Conservation (phyloP, 1,140 invertebrate genomes). For the Polypedilum pembai region DNA sequence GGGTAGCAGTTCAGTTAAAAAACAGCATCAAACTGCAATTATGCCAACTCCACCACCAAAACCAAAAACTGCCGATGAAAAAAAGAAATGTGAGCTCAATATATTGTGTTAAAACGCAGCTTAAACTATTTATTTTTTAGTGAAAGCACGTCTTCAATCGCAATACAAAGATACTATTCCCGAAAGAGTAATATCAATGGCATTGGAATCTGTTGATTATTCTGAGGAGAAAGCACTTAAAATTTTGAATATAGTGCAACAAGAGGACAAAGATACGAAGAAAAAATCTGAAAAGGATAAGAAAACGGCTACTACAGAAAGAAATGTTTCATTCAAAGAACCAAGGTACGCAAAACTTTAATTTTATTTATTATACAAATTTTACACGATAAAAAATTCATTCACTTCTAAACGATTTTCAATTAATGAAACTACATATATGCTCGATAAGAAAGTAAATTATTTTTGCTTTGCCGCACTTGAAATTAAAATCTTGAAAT, state of each 20-base stretch:
- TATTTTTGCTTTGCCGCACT: neutral
- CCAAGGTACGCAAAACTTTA: conserved; percentile 31
- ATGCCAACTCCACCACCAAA: conserved; percentile 46
- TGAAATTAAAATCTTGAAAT: conserved; percentile 26
- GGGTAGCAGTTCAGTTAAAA: conserved; percentile 39
- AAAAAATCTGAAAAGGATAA: conserved; percentile 34
- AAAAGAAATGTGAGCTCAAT: conserved; percentile 55
- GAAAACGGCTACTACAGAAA: conserved; percentile 34
- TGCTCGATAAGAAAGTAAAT: too few relatives aligned
- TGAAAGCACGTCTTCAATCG: conserved; percentile 62
- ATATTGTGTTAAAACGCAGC: conserved; percentile 29
- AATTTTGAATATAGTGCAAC: conserved; percentile 64
- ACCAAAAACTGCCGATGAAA: conserved; percentile 61
- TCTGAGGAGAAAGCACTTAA: conserved; percentile 70
- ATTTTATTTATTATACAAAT: neutral
- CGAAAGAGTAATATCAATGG: conserved; percentile 70
- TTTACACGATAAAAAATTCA: neutral
- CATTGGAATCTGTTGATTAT: conserved; percentile 79
- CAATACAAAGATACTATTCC: conserved; percentile 62
- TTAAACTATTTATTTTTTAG: conserved; percentile 45
- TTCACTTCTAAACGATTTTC: too few relatives aligned
- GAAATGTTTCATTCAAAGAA: conserved; percentile 30
- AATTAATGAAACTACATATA: too few relatives aligned
- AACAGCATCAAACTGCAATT: conserved; percentile 44
- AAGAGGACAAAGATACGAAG: conserved; percentile 49